Percentiles rank a stretch among this genome's conserved stretches.
phyloP scores from a whole-genome alignment of 2,113 vertebrate genomes.

The Orycteropus afer region DNA sequence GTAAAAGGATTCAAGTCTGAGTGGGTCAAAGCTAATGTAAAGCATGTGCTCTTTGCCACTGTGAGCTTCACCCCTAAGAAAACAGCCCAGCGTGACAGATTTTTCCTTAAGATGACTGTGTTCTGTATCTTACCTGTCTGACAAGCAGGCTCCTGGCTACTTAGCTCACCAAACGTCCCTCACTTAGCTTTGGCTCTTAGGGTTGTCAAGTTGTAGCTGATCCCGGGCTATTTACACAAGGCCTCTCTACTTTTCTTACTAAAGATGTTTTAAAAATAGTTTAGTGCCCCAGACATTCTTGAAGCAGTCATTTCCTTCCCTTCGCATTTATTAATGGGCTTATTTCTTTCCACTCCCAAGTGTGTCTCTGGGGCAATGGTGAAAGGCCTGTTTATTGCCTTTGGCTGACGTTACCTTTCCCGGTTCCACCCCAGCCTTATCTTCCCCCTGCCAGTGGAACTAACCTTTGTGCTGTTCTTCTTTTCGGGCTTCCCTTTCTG shows the following conservation, averaged over 20 bases:
- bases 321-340: slow-evolving; percentile 69
- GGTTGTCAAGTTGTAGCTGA: neutral
- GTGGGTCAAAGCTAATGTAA: neutral
- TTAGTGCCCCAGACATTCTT: slow-evolving; percentile 76
- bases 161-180: neutral
- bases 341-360: slow-evolving; percentile 65
- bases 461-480: slow-evolving; percentile 76
- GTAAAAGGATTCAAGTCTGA: neutral
- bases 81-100: neutral
- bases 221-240: neutral
- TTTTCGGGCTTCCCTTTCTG: slow-evolving; percentile 33
- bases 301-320: slow-evolving; percentile 78
- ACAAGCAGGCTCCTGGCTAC: neutral
- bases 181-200: neutral
- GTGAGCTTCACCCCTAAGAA: neutral
- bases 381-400: slow-evolving; percentile 77
- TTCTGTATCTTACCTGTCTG: neutral
- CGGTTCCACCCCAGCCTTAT: slow-evolving; percentile 72
- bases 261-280: slow-evolving; percentile 70
- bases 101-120: neutral
- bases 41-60: neutral
- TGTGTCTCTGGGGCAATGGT: slow-evolving; percentile 52
- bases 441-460: slow-evolving; percentile 66
- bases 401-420: slow-evolving; percentile 77
- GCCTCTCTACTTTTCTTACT: slow-evolving; percentile 65